Conservation (phyloP, 2,888 invertebrate species). For the Melieria crassipennis region DNA sequence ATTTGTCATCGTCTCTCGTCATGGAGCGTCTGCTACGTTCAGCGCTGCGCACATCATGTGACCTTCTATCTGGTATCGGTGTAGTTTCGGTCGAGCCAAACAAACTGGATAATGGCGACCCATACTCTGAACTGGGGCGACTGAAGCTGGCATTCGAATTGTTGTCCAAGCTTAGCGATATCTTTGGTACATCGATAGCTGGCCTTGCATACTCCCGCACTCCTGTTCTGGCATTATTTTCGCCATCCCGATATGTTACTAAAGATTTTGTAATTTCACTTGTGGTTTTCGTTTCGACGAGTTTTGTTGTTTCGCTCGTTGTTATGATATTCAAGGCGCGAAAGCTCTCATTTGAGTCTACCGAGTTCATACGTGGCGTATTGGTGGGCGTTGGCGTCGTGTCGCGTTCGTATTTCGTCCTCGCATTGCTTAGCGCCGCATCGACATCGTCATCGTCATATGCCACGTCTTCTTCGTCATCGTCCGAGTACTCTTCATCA, state of each 20-base stretch:
- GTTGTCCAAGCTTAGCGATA: constrained; percentile 34
- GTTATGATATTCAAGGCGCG: constrained; percentile 7
- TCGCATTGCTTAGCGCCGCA: constrained; percentile 11
- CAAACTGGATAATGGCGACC: constrained; percentile 56
- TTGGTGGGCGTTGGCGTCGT: constrained; percentile 44
- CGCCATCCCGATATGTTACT: constrained; percentile 36
- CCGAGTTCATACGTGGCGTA: constrained; percentile 37
- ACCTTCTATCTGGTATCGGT: constrained; percentile 46
- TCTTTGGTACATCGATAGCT: constrained; percentile 28
- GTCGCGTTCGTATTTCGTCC: constrained; percentile 36
- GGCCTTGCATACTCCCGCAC: background rate
- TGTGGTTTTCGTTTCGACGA: constrained; percentile 20
- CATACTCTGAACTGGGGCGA: constrained; percentile 55
- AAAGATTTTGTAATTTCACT: background rate
- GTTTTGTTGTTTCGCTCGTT: constrained; percentile 14
- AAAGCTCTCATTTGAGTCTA: constrained; percentile 37
- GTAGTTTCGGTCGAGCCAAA: constrained; percentile 49
- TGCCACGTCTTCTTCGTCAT: constrained; percentile 37
- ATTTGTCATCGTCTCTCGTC: constrained; percentile 61
- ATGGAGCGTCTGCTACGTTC: constrained; percentile 54
- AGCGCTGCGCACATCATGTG: constrained; percentile 25
- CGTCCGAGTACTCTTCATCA: constrained; percentile 46
- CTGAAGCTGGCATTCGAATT: constrained; percentile 51
- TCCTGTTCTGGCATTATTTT: constrained; percentile 5
- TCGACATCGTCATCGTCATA: constrained; percentile 27